Conservation (phyloP, 2,113 vertebrate genomes). For the Trematocara nigrifrons region DNA sequence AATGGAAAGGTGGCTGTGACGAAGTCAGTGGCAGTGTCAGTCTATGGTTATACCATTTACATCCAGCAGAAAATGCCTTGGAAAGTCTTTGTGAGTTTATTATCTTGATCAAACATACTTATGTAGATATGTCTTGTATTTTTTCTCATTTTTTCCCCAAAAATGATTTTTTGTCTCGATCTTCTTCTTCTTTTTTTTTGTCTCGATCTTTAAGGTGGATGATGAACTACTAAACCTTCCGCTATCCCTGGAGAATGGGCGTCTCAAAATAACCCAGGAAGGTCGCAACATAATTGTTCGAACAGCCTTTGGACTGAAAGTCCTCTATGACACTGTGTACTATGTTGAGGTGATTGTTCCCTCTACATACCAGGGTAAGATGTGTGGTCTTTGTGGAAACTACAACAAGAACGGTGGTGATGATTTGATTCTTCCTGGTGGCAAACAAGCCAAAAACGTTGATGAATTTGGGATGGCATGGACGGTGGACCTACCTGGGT, state of each 20-base stretch:
- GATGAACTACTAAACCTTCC: slow-evolving; percentile 62
- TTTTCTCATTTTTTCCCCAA: not conserved
- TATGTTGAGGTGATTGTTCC: slow-evolving; percentile 60
- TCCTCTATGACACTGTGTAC: slow-evolving; percentile 60
- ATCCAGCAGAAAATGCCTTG: slow-evolving; percentile 47
- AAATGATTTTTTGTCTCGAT: not conserved
- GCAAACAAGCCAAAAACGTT: not conserved
- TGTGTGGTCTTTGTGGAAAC: slow-evolving; percentile 72
- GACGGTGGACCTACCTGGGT: slow-evolving; percentile 39
- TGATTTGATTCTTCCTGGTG: slow-evolving; percentile 62
- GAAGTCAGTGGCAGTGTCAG: slow-evolving; percentile 35
- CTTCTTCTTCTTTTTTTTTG: rapidly evolving
- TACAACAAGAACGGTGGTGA: slow-evolving; percentile 53
- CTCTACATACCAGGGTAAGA: slow-evolving; percentile 44
- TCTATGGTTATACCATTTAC: slow-evolving; percentile 55
- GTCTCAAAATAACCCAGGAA: slow-evolving; percentile 53
- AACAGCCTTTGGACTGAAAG: slow-evolving; percentile 61
- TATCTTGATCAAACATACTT: not conserved
- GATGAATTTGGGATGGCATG: slow-evolving; percentile 58
- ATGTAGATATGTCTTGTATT: not conserved
- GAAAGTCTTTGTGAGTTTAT: slow-evolving; percentile 65
- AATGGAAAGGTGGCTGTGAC: slow-evolving; percentile 59
- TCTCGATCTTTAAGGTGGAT: slow-evolving; percentile 42
- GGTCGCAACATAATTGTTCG: slow-evolving; percentile 56
- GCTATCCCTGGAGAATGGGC: slow-evolving; percentile 21